Base-by-base conservation (phyloP, 2,888 invertebrate species). In the Hypomecis punctinalis region DNA sequence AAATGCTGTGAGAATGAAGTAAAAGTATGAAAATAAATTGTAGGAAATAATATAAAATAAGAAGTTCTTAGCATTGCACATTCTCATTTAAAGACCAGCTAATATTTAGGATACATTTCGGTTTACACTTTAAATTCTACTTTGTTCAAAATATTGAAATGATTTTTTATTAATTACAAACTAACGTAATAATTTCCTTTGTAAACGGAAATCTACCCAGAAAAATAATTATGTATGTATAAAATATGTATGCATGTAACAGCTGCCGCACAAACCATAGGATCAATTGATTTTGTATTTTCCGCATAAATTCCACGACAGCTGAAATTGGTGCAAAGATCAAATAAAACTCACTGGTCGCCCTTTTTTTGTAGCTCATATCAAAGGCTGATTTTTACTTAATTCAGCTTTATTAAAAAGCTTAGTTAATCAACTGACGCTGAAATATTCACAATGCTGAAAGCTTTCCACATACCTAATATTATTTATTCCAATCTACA, bases 51-150 rank as follows among this genome's bases (percentile, higher is more conserved):
- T 87, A 73, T 71, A 80, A 61, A 80, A 86, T 85, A 89, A 91
- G 91, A 91, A 91, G 88, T 88, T 83, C 79, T 83, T 84, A 91
- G 93, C 92, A 91, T 92, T 89, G 92, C 93, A 92, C 93, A 93
- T 93, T 93, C 93, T 90, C 91, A 80, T 87, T 85, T 86, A 81
- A 90, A 89, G 87, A 87, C 87, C 84, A 89, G 89, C 90, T 91
- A 89, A 77, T 78, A 75, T 85, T 84, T 85, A 88, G 83, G 82
- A 71, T 76, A 85, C 80, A 89, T 86, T 89, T 86, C 84, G 74
- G 88, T 89, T 89, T 82, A 84, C 81, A 72, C 45, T 56, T 45
- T 35, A 43, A 9, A 46, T 63, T 13, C 51, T 43, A 13, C 63
- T 70, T 65, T 62, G 10, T 9, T 23, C 33, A 45, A 58, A 43